phyloP scores from a whole-genome alignment of 2,888 invertebrate species.

The Eupithecia subumbrata region DNA sequence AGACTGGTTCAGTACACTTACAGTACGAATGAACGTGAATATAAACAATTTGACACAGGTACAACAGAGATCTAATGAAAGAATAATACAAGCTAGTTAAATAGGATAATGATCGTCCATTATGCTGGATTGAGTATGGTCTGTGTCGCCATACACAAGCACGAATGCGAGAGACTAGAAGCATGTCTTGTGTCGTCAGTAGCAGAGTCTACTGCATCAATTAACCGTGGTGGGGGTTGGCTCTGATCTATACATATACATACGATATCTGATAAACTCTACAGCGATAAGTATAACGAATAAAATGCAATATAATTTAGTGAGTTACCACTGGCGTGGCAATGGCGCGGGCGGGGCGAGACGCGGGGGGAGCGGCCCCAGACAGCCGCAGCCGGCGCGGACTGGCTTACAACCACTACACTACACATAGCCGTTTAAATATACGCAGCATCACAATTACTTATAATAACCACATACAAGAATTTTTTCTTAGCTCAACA shows the following conservation, averaged over 20 bases:
- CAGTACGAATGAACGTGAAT: constrained; percentile 74
- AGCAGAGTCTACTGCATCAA: constrained; percentile 83
- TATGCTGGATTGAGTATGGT: constrained; percentile 77
- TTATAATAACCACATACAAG: constrained; percentile 81
- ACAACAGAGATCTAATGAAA: constrained; percentile 84
- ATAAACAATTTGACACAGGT: constrained; percentile 82
- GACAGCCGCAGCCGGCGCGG: neutral
- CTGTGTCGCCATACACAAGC: constrained; percentile 67
- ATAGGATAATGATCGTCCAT: constrained; percentile 81
- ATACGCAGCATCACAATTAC: constrained; percentile 82
- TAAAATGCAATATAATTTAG: constrained; percentile 63
- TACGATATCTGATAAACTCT: constrained; percentile 59
- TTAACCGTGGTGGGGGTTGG: constrained; percentile 79
- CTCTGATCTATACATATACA: constrained; percentile 67
- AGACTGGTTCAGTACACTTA: constrained; percentile 72
- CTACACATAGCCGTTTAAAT: constrained; percentile 81
- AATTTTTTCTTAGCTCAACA: constrained; percentile 82
- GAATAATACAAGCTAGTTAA: constrained; percentile 81
- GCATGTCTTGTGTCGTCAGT: constrained; percentile 70
- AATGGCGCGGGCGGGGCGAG: constrained; percentile 34
- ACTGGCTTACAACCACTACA: constrained; percentile 24
- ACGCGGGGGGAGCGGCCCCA: constrained; percentile 13
- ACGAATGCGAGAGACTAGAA: constrained; percentile 83
- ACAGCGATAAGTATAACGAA: constrained; percentile 54
- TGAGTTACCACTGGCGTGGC: constrained; percentile 48